Evolutionary conservation across 2,888 invertebrate genomes (phyloP).

Genomic region (Amaurobius ferox): DNA sequence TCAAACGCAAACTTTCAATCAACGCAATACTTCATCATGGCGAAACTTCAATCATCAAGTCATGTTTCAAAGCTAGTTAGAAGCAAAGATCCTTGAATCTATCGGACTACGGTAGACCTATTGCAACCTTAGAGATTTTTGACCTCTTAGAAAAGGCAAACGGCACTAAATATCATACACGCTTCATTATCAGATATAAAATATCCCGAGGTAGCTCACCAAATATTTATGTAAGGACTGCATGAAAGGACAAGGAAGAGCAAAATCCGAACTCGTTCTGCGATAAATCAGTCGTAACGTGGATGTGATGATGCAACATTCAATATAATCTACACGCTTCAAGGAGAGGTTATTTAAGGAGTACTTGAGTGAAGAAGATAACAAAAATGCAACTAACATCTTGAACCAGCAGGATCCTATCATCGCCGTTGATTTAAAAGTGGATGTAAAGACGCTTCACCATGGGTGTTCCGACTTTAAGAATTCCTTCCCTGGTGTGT

Average conservation of each 20-base stretch:
- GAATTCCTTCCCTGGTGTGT: conserved; percentile 3
- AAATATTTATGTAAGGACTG: not conserved
- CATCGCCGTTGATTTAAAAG: conserved; percentile 30
- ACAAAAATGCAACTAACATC: not conserved
- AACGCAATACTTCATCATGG: not conserved
- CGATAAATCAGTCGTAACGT: conserved; percentile 16
- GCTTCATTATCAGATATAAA: conserved; percentile 19
- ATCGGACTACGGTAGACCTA: not conserved
- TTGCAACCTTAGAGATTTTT: conserved; percentile 1
- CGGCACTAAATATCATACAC: not conserved
- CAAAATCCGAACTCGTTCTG: not conserved
- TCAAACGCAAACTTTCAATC: not conserved
- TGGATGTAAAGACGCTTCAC: not conserved
- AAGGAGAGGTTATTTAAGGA: conserved; percentile 24
- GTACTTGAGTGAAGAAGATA: conserved; percentile 8
- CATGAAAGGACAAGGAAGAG: not conserved
- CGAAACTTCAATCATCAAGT: no score
- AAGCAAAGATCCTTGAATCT: no score
- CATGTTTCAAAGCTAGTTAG: no score
- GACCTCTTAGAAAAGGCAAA: not conserved
- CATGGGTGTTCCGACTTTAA: not conserved
- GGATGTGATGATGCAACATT: conserved; percentile 23
- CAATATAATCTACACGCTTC: conserved; percentile 17
- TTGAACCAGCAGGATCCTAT: conserved; percentile 9
- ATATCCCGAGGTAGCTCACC: conserved; percentile 1